Evolutionary conservation across 2,113 vertebrate species (phyloP), one percentile per base, ranked within the genome.

Genomic region (Corapipo altera): DNA sequence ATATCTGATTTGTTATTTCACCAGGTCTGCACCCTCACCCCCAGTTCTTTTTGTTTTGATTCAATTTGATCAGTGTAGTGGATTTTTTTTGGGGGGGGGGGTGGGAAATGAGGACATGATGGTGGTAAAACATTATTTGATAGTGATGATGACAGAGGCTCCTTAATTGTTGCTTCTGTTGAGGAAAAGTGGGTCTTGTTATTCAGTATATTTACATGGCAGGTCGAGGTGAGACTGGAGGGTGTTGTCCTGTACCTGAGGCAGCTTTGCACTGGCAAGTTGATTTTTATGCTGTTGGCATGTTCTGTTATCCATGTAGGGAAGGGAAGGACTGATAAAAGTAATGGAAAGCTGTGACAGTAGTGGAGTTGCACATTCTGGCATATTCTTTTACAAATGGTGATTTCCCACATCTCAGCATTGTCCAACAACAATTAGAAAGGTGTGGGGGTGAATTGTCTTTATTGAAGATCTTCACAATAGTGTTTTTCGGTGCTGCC

Each of bases 21-120:
- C 18, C 32, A 48, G 5, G 16, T 48, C 27, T 73, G 9, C 12
- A 18, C 5, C 0, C 6, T 5, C 7, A 52, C 4, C 27, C 15
- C 8, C 5, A 19, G 0, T 65, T 59, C 9, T 48, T 81, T 71
- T 22, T 58, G 28, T 51, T 67, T 81, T 82, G 61, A 20, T 90
- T 92, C 27, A 46, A 0, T 51, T 12, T 32, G 9, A 20, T 78
- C 20, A 21, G 15, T 24, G 28, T 12, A 57, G 32, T 49, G 19
- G 20, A 33, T 61, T 51, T 86, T 48, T 30, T 3, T n/a, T n/a
- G n/a, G n/a, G n/a, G n/a, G n/a, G 13, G 7, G n/a, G 20, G 7
- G n/a, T 17, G n/a, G 5, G 54, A 90, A 55, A 32, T 51, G 9
- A 84, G 17, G 57, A 67, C 32, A 35, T 61, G 18, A 35, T 39